Conservation (phyloP, 2,113 vertebrate species). For the Arenaria interpres region DNA sequence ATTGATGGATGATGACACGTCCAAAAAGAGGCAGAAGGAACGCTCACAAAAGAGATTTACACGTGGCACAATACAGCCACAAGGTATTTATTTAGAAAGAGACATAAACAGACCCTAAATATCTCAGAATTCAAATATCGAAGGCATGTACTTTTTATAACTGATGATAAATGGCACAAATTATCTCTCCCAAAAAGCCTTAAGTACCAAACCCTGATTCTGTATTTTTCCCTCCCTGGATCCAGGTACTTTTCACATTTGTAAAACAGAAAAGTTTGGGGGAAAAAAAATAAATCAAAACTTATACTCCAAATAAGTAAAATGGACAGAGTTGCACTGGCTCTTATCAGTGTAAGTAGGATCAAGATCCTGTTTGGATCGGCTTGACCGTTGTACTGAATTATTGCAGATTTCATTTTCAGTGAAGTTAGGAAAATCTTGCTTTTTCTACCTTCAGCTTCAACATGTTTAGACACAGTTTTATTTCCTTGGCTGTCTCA, state of each 20-base stretch:
- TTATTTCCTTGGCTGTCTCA: background rate
- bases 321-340: background rate
- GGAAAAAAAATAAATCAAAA: background rate
- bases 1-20: background rate
- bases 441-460: background rate
- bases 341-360: background rate
- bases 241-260: background rate
- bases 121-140: background rate
- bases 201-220: background rate
- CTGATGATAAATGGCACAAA: background rate
- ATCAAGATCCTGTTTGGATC: background rate
- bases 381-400: background rate
- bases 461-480: background rate
- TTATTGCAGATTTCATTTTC: background rate
- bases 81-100: background rate
- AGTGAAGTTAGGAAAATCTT: background rate
- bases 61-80: background rate
- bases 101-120: background rate
- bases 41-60: background rate
- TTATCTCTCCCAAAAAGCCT: background rate
- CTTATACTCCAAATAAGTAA: background rate
- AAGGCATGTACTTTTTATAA: background rate
- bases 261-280: background rate
- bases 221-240: background rate
- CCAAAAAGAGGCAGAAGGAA: background rate